Percentiles rank a stretch among this genome's conserved stretches.
Conservation (phyloP, 2,113 vertebrate genomes). For the Tupaia chinensis region DNA sequence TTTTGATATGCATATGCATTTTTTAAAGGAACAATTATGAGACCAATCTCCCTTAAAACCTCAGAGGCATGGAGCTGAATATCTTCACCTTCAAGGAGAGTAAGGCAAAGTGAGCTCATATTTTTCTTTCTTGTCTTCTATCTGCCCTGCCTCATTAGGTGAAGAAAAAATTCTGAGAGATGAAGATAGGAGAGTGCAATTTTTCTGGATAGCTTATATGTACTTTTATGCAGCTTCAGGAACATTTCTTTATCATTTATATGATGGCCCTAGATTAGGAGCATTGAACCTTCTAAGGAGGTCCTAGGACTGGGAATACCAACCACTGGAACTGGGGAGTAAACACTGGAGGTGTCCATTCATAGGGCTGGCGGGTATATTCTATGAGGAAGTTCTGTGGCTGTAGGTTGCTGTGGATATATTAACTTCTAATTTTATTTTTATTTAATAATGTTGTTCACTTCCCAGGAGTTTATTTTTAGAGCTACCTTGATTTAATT, state of each 20-base stretch:
- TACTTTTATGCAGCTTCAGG: not conserved
- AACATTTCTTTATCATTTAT: not conserved
- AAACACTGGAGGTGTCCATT: not conserved
- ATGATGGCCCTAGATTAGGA: not conserved
- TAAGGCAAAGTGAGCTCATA: not conserved
- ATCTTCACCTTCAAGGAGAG: not conserved
- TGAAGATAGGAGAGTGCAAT: not conserved
- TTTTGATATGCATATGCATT: not conserved
- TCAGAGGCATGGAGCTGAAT: not conserved
- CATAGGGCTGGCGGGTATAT: not conserved
- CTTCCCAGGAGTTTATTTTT: not conserved
- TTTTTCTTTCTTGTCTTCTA: not conserved
- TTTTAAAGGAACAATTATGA: not conserved
- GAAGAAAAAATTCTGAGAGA: not conserved
- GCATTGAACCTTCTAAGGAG: not conserved
- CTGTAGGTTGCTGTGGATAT: not conserved
- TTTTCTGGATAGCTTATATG: not conserved
- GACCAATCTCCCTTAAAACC: not conserved
- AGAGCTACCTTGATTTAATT: slow-evolving; percentile 12
- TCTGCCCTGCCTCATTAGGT: not conserved
- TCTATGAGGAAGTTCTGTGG: not conserved
- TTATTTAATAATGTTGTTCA: slow-evolving; percentile 34
- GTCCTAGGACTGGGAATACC: not conserved
- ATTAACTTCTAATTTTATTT: slow-evolving; percentile 7
- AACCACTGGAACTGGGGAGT: not conserved